These are phyloP conservation scores for Mico argentatus DNA, from an alignment of 2,797 vertebrate species.

Conservation along the genomic window DNA sequence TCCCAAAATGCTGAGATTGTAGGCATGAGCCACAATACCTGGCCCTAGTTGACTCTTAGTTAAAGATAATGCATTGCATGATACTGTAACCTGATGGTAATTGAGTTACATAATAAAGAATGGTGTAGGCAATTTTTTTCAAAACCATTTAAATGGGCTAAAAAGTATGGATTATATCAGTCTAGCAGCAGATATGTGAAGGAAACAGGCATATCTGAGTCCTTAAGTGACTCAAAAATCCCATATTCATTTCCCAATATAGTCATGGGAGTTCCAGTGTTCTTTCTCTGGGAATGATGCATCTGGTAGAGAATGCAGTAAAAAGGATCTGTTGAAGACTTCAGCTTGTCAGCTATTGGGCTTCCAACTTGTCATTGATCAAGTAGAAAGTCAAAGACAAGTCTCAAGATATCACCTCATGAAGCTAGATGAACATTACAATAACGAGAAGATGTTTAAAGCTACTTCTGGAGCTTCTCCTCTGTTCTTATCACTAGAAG, in stretches of 20 bases:
- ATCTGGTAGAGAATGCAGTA: not conserved
- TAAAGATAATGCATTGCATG: not conserved
- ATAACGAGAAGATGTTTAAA: not conserved
- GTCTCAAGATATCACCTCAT: not conserved
- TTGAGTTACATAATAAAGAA: not conserved
- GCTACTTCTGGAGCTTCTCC: not conserved
- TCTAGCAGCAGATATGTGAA: not conserved
- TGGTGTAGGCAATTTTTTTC: not conserved
- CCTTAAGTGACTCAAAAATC: not conserved
- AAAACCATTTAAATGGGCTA: not conserved
- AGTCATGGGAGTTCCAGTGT: not conserved
- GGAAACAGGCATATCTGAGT: not conserved
- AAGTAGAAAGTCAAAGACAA: not conserved
- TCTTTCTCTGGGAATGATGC: not conserved
- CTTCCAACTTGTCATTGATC: not conserved
- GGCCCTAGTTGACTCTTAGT: not conserved
- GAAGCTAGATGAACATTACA: not conserved
- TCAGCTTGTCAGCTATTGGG: not conserved
- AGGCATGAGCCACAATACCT: too few species aligned
- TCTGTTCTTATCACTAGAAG: not conserved
- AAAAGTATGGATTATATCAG: not conserved
- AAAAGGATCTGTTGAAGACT: not conserved
- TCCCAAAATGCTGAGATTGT: too few species aligned
- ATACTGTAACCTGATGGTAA: not conserved
- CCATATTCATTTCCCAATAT: not conserved